Percentiles rank a stretch among this genome's conserved stretches.
Conservation (phyloP, 2,888 invertebrate species). For the Euclidia mi region DNA sequence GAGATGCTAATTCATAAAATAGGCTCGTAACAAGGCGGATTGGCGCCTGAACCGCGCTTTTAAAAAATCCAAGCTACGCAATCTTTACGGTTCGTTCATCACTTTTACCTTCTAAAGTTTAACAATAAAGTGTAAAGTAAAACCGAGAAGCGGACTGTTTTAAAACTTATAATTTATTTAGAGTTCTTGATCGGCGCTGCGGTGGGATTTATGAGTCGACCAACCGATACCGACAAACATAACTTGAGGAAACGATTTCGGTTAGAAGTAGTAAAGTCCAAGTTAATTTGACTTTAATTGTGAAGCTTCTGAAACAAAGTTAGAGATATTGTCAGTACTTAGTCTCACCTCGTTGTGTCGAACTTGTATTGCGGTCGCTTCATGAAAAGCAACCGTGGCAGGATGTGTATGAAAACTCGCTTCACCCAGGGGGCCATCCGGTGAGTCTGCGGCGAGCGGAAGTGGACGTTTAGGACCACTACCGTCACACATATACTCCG, state of each 20-base stretch:
- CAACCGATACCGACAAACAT: slow-evolving; percentile 42
- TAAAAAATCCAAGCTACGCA: slow-evolving; percentile 30
- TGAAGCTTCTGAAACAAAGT: slow-evolving; percentile 44
- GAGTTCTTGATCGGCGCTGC: slow-evolving; percentile 58
- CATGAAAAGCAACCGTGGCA: slow-evolving; percentile 97
- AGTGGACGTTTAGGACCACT: slow-evolving; percentile 98
- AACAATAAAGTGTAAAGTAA: slow-evolving; percentile 65
- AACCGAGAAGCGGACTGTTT: slow-evolving; percentile 51
- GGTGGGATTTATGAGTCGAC: slow-evolving; percentile 52
- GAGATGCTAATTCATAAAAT: slow-evolving; percentile 41
- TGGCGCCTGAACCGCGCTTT: slow-evolving; percentile 25
- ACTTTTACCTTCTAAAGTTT: slow-evolving; percentile 55
- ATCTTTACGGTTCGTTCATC: slow-evolving; percentile 37
- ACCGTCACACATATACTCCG: slow-evolving; percentile 98
- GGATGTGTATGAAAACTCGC: slow-evolving; percentile 97
- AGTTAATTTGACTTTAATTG: slow-evolving; percentile 63
- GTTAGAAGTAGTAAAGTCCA: slow-evolving; percentile 52
- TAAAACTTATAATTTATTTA: slow-evolving; percentile 59
- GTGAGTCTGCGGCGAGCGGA: slow-evolving; percentile 99
- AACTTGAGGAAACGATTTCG: slow-evolving; percentile 56
- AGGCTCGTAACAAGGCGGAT: slow-evolving; percentile 17
- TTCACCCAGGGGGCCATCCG: slow-evolving; percentile 99
- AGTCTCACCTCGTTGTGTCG: slow-evolving; percentile 94
- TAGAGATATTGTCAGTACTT: slow-evolving; percentile 26
- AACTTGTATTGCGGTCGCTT: slow-evolving; percentile 97